Conservation (phyloP, 1,140 invertebrate species). For the Magallana ariakensis region DNA sequence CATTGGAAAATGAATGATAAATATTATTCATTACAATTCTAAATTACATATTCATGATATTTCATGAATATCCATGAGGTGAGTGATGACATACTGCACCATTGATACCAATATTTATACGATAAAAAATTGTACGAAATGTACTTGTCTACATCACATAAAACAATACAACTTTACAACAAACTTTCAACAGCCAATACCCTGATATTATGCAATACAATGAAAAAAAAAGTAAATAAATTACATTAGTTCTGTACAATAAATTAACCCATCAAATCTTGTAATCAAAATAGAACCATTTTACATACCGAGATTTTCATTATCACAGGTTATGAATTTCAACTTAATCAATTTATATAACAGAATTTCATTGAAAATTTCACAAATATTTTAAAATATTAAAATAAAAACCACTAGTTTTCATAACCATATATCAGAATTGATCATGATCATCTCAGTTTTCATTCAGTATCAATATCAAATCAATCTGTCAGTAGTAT, state of each 20-base stretch:
- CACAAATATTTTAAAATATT: too few species aligned
- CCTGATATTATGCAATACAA: slow-evolving; percentile 16
- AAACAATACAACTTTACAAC: background rate
- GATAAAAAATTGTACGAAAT: background rate
- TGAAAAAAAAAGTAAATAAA: background rate
- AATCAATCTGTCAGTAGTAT: too few species aligned
- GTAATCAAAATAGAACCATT: too few species aligned
- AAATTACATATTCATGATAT: background rate
- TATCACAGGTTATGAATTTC: too few species aligned
- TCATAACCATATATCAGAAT: too few species aligned
- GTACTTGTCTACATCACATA: slow-evolving; percentile 2
- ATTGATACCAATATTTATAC: background rate
- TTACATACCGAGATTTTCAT: too few species aligned
- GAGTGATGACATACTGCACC: slow-evolving; percentile 1
- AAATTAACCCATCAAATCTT: background rate
- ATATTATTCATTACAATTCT: too few species aligned
- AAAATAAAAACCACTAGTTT: too few species aligned
- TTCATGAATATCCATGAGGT: background rate
- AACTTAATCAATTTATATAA: too few species aligned
- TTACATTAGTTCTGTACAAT: background rate
- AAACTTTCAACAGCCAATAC: slow-evolving; percentile 23
- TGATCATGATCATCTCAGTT: too few species aligned
- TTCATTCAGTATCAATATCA: too few species aligned
- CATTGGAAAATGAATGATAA: background rate
- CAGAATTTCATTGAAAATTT: too few species aligned